phyloP scores from a whole-genome alignment of 2,888 invertebrate species.

The Phyllotreta cruciferae region DNA sequence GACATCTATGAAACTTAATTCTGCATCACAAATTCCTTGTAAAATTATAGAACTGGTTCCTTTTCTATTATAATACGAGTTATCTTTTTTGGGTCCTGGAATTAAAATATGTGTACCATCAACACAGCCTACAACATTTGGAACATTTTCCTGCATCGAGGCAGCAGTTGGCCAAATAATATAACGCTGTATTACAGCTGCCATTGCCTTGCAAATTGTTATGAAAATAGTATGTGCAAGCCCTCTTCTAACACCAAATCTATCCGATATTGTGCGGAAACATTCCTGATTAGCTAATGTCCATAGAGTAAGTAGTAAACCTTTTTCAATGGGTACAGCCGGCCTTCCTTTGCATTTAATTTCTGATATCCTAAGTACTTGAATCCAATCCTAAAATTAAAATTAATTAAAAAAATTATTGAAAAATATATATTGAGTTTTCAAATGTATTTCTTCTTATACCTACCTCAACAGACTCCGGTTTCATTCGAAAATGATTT shows the following conservation, averaged over 20 bases:
- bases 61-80: constrained; percentile 17
- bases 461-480: too few species aligned
- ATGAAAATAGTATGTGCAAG: background rate
- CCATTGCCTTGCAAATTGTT: background rate
- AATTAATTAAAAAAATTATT: too few species aligned
- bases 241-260: constrained; percentile 1
- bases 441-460: too few species aligned
- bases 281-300: constrained; percentile 4
- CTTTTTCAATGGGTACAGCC: background rate
- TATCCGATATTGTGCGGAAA: constrained; percentile 11
- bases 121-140: background rate
- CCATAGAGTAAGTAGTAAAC: constrained; percentile 10
- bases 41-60: constrained; percentile 3
- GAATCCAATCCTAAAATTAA: too few species aligned
- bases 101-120: constrained; percentile 4
- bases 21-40: constrained; percentile 13
- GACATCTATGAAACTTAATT: constrained; percentile 14
- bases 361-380: too few species aligned
- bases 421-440: too few species aligned
- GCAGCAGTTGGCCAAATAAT: background rate
- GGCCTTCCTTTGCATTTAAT: constrained; percentile 9
- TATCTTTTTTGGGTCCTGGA: background rate
- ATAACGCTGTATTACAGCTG: background rate
- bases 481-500: too few species aligned
- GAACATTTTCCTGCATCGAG: background rate